A percentile compares a stretch with the other conserved stretches of the same genome.
Evolutionary conservation across 2,797 vertebrate genomes (phyloP).

Genomic region (Selene dorsalis): DNA sequence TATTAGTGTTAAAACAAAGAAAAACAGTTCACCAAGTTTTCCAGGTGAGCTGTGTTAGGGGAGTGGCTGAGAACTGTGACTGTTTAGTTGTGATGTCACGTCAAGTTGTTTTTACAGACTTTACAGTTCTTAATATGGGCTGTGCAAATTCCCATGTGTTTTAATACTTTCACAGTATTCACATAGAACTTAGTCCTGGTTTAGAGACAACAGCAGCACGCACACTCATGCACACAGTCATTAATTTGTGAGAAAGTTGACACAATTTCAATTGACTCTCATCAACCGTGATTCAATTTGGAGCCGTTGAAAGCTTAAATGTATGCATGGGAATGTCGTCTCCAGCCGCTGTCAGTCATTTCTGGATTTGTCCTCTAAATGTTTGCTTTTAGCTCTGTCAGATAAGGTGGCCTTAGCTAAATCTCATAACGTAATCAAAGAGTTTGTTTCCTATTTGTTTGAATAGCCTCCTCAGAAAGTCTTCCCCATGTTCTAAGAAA

Average conservation of each 20-base stretch:
- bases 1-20: too few species aligned
- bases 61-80: too few species aligned
- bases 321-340: neutral
- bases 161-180: neutral
- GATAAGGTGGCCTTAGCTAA: constrained; percentile 7
- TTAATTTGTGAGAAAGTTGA: neutral
- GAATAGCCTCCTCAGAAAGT: neutral
- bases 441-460: constrained; percentile 15
- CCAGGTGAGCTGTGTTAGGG: too few species aligned
- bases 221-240: too few species aligned
- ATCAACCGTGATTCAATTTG: neutral
- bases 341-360: neutral
- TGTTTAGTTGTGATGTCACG: too few species aligned
- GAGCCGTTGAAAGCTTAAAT: neutral
- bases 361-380: constrained; percentile 7
- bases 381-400: constrained; percentile 24
- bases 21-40: too few species aligned
- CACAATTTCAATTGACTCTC: neutral
- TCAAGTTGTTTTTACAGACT: too few species aligned
- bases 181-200: too few species aligned
- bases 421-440: constrained; percentile 19
- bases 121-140: neutral
- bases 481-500: neutral
- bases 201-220: too few species aligned
- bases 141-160: neutral